Evolutionary conservation across 2,888 invertebrate genomes (phyloP).

Genomic region (Amphimallon solstitiale): DNA sequence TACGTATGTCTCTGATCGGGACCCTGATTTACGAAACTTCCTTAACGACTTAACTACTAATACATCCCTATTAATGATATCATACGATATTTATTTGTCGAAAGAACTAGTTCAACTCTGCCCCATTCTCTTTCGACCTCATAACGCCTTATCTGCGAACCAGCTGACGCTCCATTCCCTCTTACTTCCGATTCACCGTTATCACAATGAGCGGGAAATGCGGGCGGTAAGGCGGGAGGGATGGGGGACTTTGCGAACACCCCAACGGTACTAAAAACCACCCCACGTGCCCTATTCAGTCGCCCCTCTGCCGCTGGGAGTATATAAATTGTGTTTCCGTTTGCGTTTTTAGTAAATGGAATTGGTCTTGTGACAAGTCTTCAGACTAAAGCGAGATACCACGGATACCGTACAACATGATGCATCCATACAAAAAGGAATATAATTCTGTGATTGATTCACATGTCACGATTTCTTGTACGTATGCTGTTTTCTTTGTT

Average conservation of each 20-base stretch:
- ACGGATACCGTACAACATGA: too few species aligned
- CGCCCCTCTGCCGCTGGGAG: background rate
- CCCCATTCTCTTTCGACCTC: background rate
- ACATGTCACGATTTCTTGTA: slow-evolving; percentile 8
- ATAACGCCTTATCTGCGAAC: slow-evolving; percentile 24
- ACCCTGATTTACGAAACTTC: too few species aligned
- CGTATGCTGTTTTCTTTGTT: slow-evolving; percentile 1
- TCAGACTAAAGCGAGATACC: too few species aligned
- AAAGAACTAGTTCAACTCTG: background rate
- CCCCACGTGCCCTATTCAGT: too few species aligned
- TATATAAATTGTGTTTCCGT: slow-evolving; percentile 19
- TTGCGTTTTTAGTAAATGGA: slow-evolving; percentile 20
- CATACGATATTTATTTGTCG: too few species aligned
- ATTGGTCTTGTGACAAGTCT: background rate
- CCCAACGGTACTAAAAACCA: too few species aligned
- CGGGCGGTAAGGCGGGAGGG: background rate
- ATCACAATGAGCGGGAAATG: slow-evolving; percentile 27
- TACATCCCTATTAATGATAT: too few species aligned
- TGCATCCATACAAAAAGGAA: too few species aligned
- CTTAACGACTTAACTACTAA: too few species aligned
- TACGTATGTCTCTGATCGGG: too few species aligned
- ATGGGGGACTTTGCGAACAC: too few species aligned
- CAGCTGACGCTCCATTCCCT: slow-evolving; percentile 30
- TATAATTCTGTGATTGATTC: slow-evolving; percentile 8
- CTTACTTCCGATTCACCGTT: slow-evolving; percentile 25